Evolutionary conservation across 1,140 invertebrate genomes (phyloP), one percentile per base, ranked within the genome.

Genomic region (Berghia stephanieae): DNA sequence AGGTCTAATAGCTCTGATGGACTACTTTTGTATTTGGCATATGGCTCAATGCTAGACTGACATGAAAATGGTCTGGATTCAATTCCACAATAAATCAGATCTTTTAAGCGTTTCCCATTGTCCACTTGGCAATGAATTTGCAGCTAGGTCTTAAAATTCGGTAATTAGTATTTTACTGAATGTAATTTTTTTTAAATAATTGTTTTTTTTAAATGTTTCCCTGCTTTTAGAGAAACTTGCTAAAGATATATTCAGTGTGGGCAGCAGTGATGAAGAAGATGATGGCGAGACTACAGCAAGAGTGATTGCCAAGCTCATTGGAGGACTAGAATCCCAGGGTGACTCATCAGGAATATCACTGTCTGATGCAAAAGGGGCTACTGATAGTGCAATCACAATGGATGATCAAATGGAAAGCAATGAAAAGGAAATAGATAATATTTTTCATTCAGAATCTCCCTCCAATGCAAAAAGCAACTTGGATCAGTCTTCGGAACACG

Each of bases 221-320:
- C 57, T 16, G 13, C 13, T 13, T 44, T 31, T 40, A 70, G 68
- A 70, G 38, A 24, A 34, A 24, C 36, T 70, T 43, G 24, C 68
- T n/a, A 46, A 6, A 2, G 68, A 70, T 55, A 57, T 31, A 6
- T 31, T n/a, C 27, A 71, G 43, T n/a, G 69, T 13, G n/a, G 27
- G 38, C 31, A 73, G 71, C 71, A 57, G 31, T 73, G 71, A 73
- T 36, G 68, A 49, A 24, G 68, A 70, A 42, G 31, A 70, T 13
- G 13, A n/a, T 36, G 21, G 27, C 2, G 52, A 44, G 34, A 57
- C 34, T 2, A 73, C 27, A 40, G 49, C n/a, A n/a, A n/a, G n/a
- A n/a, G n/a, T n/a, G n/a, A n/a, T 73, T 52, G 34, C 13, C 34
- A 18, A 73, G 13, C 16, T 73, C 2, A 73, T 73, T 21, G 27